Evolutionary conservation across 1,140 invertebrate species (phyloP).

Genomic region (Pogonomyrmex barbatus): DNA sequence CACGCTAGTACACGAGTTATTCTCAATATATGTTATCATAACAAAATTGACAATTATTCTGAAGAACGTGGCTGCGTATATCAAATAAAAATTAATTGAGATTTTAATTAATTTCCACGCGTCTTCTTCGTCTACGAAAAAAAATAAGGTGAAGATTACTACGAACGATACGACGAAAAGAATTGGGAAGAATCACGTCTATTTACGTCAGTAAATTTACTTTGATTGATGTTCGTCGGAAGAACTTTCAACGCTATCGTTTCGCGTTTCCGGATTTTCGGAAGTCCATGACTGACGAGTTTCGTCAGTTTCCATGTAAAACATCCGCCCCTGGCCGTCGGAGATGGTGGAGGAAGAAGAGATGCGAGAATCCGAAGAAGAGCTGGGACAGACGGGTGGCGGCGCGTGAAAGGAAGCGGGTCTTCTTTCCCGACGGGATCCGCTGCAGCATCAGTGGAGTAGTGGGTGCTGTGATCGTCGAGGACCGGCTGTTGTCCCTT

Average conservation of each 20-base stretch:
- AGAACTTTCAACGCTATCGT: background rate
- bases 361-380: slow-evolving; percentile 33
- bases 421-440: slow-evolving; percentile 71
- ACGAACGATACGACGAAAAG: background rate
- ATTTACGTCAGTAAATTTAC: background rate
- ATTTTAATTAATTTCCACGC: background rate
- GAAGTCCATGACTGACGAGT: background rate
- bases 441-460: slow-evolving; percentile 78
- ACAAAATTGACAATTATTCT: background rate
- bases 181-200: background rate
- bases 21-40: background rate
- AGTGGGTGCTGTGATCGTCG: slow-evolving; percentile 81
- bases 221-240: background rate
- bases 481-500: slow-evolving; percentile 82
- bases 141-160: background rate
- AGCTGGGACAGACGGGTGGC: slow-evolving; percentile 4
- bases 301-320: slow-evolving; percentile 18
- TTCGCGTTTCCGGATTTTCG: background rate
- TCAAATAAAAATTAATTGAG: background rate
- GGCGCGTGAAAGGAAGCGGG: slow-evolving; percentile 16
- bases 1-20: background rate
- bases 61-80: background rate
- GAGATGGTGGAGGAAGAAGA: slow-evolving; percentile 50
- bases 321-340: slow-evolving; percentile 34
- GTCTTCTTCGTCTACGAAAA: background rate